Evolutionary conservation across 2,888 invertebrate species (phyloP), one percentile per base, ranked within the genome.

Genomic region (Seira sanloemensis): DNA sequence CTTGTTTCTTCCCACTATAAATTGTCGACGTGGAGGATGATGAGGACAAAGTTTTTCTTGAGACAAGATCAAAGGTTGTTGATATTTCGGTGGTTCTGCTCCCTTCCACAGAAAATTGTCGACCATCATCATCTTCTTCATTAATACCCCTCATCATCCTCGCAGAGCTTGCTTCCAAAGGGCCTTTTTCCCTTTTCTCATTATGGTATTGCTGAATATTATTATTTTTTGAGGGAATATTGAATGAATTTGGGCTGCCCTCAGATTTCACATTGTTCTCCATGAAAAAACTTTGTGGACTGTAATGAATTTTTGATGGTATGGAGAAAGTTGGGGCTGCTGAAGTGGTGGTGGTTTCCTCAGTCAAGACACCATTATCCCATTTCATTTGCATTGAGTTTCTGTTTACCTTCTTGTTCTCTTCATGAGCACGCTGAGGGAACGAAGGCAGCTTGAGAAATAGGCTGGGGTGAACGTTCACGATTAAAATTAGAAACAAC

Each of bases 401-500:
- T 82, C 69, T 82, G 71, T 72, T 76, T 71, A 71, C 76, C 75
- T 62, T 69, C 2, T 16, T 58, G 16, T 65, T 66, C 65, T 5
- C 24, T 54, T 25, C 18, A 26, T n/a, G 18, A 18, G 74, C 68
- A 24, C 46, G 18, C 18, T 18, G 19, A 50, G n/a, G 25, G 23
- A 1, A 50, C 24, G 65, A 18, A 25, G 27, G 37, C 46, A 69
- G 58, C 26, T 77, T 77, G 7, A 82, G 72, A 26, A 77, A 67
- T 23, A 71, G 77, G 69, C 77, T 67, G 65, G 72, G 76, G 12
- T 72, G 66, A 76, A 77, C 75, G 67, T 54, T 65, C 25, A 66
- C 72, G 23, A 82, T 72, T 67, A 82, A 82, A 82, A 82, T 77
- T 72, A 82, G 71, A 82, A 82, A 50, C 75, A 76, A 21, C 62